These are phyloP conservation scores for Cerastis rubricosa DNA, from an alignment of 2,888 invertebrate species.

Conservation along the genomic window DNA sequence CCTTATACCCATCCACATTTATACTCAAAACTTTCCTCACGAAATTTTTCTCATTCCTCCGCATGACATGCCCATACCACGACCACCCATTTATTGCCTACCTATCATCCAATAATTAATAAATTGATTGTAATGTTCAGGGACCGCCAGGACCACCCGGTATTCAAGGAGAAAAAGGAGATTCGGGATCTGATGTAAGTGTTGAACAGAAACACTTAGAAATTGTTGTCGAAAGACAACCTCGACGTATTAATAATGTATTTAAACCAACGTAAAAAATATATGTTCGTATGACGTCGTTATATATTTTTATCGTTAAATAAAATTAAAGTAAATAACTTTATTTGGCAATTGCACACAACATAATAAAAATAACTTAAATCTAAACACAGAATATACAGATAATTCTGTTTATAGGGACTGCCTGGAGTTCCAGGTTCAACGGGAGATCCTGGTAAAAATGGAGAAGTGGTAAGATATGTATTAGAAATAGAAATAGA, in stretches of 20 bases:
- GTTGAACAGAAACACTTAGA: background rate
- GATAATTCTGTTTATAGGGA: background rate
- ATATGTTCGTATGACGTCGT: too few relatives aligned
- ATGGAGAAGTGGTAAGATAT: slow-evolving; percentile 6
- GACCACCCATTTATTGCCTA: too few relatives aligned
- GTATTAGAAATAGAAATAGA: too few relatives aligned
- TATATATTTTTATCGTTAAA: too few relatives aligned
- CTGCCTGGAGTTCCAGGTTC: background rate
- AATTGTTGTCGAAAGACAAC: background rate
- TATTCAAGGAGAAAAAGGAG: slow-evolving; percentile 1
- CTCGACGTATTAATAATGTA: too few relatives aligned
- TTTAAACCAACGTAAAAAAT: too few relatives aligned
- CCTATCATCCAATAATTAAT: background rate
- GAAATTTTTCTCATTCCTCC: too few relatives aligned
- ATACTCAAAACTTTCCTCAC: too few relatives aligned
- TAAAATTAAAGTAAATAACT: too few relatives aligned
- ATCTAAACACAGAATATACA: background rate
- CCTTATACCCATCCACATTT: too few relatives aligned
- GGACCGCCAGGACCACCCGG: background rate
- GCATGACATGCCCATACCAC: too few relatives aligned
- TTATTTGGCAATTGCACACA: background rate
- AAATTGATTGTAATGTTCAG: background rate
- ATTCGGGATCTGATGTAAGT: background rate
- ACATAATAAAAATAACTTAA: background rate
- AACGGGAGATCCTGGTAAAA: slow-evolving; percentile 8